Percentiles rank a stretch among this genome's conserved stretches.
Evolutionary conservation across 2,113 vertebrate species (phyloP).

Genomic region (Neolamprologus sp.): DNA sequence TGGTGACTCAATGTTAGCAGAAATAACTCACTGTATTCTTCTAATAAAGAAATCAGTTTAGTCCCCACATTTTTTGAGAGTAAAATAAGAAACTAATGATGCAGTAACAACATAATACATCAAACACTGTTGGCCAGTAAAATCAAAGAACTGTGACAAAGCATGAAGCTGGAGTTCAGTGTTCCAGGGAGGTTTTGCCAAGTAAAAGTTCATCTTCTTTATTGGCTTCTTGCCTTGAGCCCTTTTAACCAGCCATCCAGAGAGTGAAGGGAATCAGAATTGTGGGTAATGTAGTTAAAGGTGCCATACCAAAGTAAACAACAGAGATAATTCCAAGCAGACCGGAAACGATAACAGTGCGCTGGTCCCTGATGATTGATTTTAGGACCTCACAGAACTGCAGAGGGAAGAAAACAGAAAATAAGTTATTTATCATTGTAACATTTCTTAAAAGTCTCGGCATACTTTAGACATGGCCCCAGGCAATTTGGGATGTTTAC

Average conservation of each 20-base stretch:
- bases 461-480: neutral
- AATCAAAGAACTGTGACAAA: neutral
- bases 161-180: neutral
- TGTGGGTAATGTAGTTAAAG: constrained; percentile 81
- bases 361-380: constrained; percentile 86
- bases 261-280: constrained; percentile 82
- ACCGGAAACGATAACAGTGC: constrained; percentile 76
- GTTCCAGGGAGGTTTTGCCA: neutral
- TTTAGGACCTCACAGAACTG: constrained; percentile 88
- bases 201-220: neutral
- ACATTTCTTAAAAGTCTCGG: neutral
- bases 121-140: neutral
- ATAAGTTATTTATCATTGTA: neutral
- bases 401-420: constrained; percentile 2
- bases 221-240: neutral
- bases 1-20: neutral
- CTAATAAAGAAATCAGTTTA: neutral
- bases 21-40: neutral
- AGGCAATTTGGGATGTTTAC: constrained; percentile 6
- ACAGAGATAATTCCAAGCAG: constrained; percentile 79
- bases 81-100: neutral
- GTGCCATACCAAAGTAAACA: constrained; percentile 76
- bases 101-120: neutral
- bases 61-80: neutral
- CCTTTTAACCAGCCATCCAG: constrained; percentile 86